Conservation (phyloP, 2,888 invertebrate genomes). For the Agelastica alni region DNA sequence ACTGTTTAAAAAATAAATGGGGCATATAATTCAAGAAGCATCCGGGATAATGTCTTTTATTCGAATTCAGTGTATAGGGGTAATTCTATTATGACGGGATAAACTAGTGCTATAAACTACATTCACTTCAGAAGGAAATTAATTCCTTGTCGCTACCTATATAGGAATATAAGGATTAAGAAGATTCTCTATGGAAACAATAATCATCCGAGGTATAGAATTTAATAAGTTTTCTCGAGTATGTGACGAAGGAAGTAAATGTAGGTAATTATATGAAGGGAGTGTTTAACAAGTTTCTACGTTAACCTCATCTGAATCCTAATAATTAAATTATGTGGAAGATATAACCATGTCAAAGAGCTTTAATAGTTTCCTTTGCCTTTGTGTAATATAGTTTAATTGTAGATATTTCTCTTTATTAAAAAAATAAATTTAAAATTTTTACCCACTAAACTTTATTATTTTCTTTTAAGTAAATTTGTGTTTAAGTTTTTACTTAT, state of each 20-base stretch:
- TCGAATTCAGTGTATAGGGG: background rate
- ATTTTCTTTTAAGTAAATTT: no score
- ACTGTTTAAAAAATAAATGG: no score
- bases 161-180: constrained; percentile 3
- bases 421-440: no score
- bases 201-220: constrained; percentile 7
- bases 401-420: no score
- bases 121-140: constrained; percentile 2
- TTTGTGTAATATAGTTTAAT: no score
- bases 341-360: no score
- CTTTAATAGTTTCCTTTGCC: no score
- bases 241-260: constrained; percentile 4
- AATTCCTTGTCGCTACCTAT: constrained; percentile 6
- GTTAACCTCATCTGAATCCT: background rate
- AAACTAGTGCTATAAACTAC: constrained; percentile 2
- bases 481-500: no score
- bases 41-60: background rate
- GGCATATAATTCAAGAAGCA: no score
- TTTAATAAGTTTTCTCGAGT: constrained; percentile 3
- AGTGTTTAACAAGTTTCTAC: background rate
- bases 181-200: constrained; percentile 3
- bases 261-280: background rate
- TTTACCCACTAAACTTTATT: no score
- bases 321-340: constrained; percentile 7
- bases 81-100: constrained; percentile 4